Base-by-base conservation (phyloP, 2,888 invertebrate species). In the Xylota segnis region DNA sequence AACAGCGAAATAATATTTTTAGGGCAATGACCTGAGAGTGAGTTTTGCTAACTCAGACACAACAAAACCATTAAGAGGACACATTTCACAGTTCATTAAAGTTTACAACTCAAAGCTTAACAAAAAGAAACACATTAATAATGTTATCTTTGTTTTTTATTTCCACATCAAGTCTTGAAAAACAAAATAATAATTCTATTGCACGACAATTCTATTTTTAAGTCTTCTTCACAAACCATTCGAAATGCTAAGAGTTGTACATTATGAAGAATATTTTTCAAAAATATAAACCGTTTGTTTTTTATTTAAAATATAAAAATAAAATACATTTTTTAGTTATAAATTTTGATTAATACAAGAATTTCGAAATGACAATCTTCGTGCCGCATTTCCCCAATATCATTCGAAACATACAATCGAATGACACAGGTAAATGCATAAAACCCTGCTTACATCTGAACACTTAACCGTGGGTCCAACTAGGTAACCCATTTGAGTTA, bases 241-340 rank as follows among this genome's bases (percentile, higher is more conserved):
- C 29, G 16, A 59, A 14, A 34, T n/a, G 9, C 4, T 12, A 12
- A 40, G 16, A 52, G 37, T 14, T 47, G 23, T 29, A 32, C 40
- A 54, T 70, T n/a, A 70, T 45, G 7, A 29, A 45, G 43, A 43
- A 54, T 70, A 45, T 29, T 16, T 34, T 45, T 18, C 16, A 29
- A 70, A 63, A 45, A 45, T 16, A 32, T 23, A 66, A 40, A 29
- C 14, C 29, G 6, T 29, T 52, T 29, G 12, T 27, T 40, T 56
- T 37, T 27, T 58, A 10, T 52, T 34, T 9, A 52, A 68, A 37
- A 52, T 68, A 45, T 47, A 77, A 76, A 66, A 66, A 66, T 75
- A 61, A 68, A 59, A 43, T 68, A 32, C 7, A 68, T 68, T 9
- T 37, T 68, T 43, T 32, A 70, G 59, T 14, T 40, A 18, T 2